Evolutionary conservation across 2,113 vertebrate species (phyloP), one percentile per base, ranked within the genome.

Genomic region (Prietella phreatophila): DNA sequence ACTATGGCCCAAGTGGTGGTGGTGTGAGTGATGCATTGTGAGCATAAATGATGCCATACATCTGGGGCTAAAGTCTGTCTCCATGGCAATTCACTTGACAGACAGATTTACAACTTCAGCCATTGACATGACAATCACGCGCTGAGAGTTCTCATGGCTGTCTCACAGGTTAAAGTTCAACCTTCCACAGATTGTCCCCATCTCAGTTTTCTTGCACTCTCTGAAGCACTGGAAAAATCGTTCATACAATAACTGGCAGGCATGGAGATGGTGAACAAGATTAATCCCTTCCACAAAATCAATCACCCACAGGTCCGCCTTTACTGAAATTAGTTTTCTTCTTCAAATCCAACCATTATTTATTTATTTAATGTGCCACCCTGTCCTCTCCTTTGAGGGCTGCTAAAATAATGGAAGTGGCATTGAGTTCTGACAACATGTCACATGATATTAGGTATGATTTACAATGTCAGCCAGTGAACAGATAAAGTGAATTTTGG

Each of bases 401-500:
- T 67, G 80, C 85, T 55, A 56, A 81, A 79, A 86, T 85, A 91
- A 93, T 93, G 89, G 82, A 91, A 90, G 91, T 89, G 75, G 85
- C 88, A 78, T 69, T 20, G 71, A 87, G 69, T 90, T 90, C 88
- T 91, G 84, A 89, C 91, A 90, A 89, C 89, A 86, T 89, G 91
- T 91, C 82, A 56, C 83, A 86, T 87, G 67, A 89, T 90, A 47
- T 85, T 83, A 87, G 85, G 60, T 61, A 42, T 93, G 90, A 92
- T 94, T 93, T 90, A 93, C n/a, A 87, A 91, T 50, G 42, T 75
- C 47, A 80, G 84, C 73, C 80, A 39, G 20, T 42, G 79, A 86
- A 92, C 88, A 75, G 90, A 93, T 88, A 88, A 91, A 92, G 90
- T 85, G 84, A 92, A 87, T 81, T 84, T 55, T 20, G n/a, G 75